Conservation (phyloP, 2,888 invertebrate genomes). For the Drosophila conformis region DNA sequence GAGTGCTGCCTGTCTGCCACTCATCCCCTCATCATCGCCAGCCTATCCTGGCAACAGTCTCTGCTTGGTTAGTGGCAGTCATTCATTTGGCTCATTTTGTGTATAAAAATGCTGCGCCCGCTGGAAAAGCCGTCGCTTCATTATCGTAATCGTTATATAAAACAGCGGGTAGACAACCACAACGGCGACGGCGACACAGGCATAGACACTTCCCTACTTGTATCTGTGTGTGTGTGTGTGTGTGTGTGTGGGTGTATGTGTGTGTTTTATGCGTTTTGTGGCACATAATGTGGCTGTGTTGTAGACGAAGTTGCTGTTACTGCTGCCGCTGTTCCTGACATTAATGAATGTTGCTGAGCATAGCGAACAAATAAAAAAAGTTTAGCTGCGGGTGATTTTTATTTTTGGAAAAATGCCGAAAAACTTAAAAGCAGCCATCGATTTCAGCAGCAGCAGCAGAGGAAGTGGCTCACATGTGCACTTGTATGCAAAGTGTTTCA, state of each 20-base stretch:
- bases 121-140: conserved; percentile 75
- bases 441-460: conserved; percentile 9
- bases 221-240: conserved; percentile 15
- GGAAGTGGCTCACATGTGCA: conserved; percentile 18
- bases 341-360: conserved; percentile 69
- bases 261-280: conserved; percentile 74
- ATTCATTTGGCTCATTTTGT: conserved; percentile 78
- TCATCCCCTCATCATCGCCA: background rate
- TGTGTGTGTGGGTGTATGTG: conserved; percentile 37
- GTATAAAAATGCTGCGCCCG: conserved; percentile 78
- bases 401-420: conserved; percentile 49
- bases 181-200: conserved; percentile 43
- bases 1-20: conserved; percentile 5
- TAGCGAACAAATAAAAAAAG: conserved; percentile 17
- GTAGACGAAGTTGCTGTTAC: conserved; percentile 56
- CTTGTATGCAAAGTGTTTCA: conserved; percentile 16
- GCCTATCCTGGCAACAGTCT: background rate
- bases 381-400: conserved; percentile 72
- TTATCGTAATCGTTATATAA: conserved; percentile 81
- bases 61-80: conserved; percentile 46
- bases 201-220: conserved; percentile 44
- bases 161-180: conserved; percentile 74
- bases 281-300: conserved; percentile 74
- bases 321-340: conserved; percentile 64
- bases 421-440: conserved; percentile 53